Evolutionary conservation across 23 tunicate species (phyloP), one percentile per base, ranked within the genome.

Genomic region (Halocynthia roretzi): DNA sequence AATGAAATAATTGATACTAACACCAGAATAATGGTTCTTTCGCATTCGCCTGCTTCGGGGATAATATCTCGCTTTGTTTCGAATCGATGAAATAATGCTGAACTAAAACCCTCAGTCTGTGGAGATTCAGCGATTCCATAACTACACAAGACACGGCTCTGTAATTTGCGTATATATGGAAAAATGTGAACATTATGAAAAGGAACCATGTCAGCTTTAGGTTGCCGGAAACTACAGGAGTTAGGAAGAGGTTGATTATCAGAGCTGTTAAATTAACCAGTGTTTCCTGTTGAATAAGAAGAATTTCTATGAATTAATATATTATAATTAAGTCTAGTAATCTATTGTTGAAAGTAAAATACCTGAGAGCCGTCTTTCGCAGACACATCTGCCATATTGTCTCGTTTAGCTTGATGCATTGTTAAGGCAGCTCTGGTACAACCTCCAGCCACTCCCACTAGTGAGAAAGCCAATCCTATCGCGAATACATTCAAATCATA

Each of bases 401-500:
- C 70, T 72, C 91, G 23, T 67, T 78, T 88, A 10, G 99, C 99
- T 69, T 94, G 99, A 77, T 94, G 99, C 81, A 94, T 79, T 6
- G 99, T 94, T 11, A 94, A 51, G 8, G 99, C 99, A 14, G 99
- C 94, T 77, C 99, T 76, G 0, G 99, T 87, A 69, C 99, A 88
- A 44, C 99, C 99, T 7, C 99, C 99, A 0, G 99, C 99, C 7
- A 94, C 91, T 14, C 99, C 99, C 12, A 94, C 99, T 50, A 94
- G 68, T 9, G 99, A 84, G 70, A 72, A 94, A 14, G 91, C 91
- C 50, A 88, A 81, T 44, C 91, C 95, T 94, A 75, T 0, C 2
- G 17, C 4, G 17, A 4, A 15, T 15, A 60, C n/a, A 15, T 15
- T 15, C 2, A 60, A 15, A 17, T 60, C 17, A 60, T 15, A 60